Conservation (phyloP, 2,888 invertebrate species). For the Rhamphomyia laevipes region DNA sequence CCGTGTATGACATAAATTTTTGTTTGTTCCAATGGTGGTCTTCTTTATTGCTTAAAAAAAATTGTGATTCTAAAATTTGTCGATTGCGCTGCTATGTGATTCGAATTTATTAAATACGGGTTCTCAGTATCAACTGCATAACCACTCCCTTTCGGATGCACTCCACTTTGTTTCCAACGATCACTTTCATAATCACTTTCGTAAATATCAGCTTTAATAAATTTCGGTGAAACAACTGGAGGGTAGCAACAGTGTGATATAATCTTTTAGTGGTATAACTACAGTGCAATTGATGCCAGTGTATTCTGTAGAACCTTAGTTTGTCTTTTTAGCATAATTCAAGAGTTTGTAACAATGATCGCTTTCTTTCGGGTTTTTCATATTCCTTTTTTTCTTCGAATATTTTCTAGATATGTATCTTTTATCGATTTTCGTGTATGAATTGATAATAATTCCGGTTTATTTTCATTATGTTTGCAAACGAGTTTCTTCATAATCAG, state of each 20-base stretch:
- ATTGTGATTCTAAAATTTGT: constrained; percentile 20
- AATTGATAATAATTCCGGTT: constrained; percentile 17
- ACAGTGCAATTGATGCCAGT: constrained; percentile 43
- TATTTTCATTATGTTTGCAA: constrained; percentile 14
- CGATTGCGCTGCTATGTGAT: constrained; percentile 17
- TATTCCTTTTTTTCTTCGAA: constrained; percentile 21
- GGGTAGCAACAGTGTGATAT: constrained; percentile 39
- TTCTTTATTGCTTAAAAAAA: neutral
- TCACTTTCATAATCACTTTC: constrained; percentile 62
- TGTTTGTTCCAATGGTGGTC: constrained; percentile 2
- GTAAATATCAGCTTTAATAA: constrained; percentile 43
- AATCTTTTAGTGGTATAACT: constrained; percentile 33
- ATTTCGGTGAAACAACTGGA: constrained; percentile 46
- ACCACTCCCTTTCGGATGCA: constrained; percentile 50
- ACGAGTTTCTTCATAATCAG: constrained; percentile 19
- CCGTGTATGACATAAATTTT: constrained; percentile 4
- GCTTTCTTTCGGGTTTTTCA: constrained; percentile 32
- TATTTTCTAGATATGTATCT: constrained; percentile 26
- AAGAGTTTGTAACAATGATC: constrained; percentile 45
- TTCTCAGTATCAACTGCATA: constrained; percentile 63
- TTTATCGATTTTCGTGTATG: constrained; percentile 22
- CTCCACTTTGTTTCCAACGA: constrained; percentile 50
- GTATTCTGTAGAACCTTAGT: constrained; percentile 43
- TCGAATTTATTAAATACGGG: constrained; percentile 25
- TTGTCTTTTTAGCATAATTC: constrained; percentile 42